A percentile compares a stretch with the other conserved stretches of the same genome.
These are phyloP conservation scores for Arvicanthis niloticus DNA, from an alignment of 2,113 vertebrate species.

Conservation along the genomic window DNA sequence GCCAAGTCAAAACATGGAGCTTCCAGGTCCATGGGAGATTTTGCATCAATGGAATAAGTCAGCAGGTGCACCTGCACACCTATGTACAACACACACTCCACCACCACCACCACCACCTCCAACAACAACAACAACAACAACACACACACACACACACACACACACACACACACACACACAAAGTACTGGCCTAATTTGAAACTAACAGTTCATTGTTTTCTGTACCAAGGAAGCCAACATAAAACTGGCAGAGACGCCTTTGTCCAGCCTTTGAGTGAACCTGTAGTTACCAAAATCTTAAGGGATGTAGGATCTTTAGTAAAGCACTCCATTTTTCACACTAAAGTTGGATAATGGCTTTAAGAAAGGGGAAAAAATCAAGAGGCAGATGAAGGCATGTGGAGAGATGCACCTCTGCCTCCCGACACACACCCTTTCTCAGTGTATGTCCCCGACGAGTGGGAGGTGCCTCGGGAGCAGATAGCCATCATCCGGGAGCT, in stretches of 20 bases:
- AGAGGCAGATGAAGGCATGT: not conserved
- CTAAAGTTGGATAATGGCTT: slow-evolving; percentile 65
- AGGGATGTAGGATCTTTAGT: slow-evolving; percentile 68
- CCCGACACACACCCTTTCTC: not conserved
- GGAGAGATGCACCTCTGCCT: not conserved
- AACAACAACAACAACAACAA: not conserved
- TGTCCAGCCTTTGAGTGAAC: slow-evolving; percentile 79
- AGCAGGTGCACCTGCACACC: not conserved
- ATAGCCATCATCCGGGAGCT: slow-evolving; percentile 89
- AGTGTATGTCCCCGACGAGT: slow-evolving; percentile 90
- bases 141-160: too few relatives aligned
- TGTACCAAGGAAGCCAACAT: slow-evolving; percentile 72
- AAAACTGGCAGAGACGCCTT: slow-evolving; percentile 82
- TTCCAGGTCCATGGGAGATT: not conserved
- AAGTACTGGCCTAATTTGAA: not conserved
- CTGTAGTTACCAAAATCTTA: slow-evolving; percentile 63
- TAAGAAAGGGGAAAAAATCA: not conserved
- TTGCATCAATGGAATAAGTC: not conserved
- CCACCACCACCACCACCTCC: too few relatives aligned
- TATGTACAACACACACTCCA: not conserved
- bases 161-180: not conserved
- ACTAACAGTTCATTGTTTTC: slow-evolving; percentile 48
- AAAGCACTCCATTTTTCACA: slow-evolving; percentile 72
- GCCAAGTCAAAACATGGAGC: not conserved
- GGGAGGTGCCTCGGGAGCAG: slow-evolving; percentile 90